phyloP scores from a whole-genome alignment of 1,140 invertebrate species.

The Drosophila kurseongensis region DNA sequence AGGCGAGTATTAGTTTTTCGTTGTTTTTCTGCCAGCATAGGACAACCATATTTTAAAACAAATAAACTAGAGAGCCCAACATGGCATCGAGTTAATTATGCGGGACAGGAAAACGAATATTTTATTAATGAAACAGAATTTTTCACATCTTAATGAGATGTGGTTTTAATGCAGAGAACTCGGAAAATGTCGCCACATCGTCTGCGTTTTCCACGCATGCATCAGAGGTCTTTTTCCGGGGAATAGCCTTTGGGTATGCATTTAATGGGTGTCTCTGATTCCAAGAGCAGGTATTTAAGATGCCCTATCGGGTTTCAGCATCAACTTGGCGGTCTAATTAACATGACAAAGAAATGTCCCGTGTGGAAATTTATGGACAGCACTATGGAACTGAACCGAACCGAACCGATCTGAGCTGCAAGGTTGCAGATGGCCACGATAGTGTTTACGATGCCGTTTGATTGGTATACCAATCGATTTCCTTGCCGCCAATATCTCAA shows the following conservation, averaged over 20 bases:
- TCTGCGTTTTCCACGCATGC: constrained; percentile 41
- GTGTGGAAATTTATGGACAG: constrained; percentile 74
- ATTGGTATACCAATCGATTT: constrained; percentile 75
- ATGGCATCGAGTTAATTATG: constrained; percentile 35
- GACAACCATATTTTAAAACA: constrained; percentile 3
- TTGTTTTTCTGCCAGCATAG: not conserved
- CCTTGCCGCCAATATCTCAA: constrained; percentile 58
- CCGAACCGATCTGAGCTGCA: constrained; percentile 25
- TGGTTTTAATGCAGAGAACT: not conserved
- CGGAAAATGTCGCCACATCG: constrained; percentile 64
- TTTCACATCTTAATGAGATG: constrained; percentile 51
- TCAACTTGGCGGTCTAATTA: constrained; percentile 79
- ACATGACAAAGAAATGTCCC: constrained; percentile 84
- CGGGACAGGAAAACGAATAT: constrained; percentile 30
- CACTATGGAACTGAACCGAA: constrained; percentile 40
- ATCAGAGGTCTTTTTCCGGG: constrained; percentile 30
- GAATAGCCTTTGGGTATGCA: constrained; percentile 54
- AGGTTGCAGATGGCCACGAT: constrained; percentile 74
- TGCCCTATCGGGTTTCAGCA: constrained; percentile 72
- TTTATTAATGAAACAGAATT: constrained; percentile 47
- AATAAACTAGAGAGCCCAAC: constrained; percentile 9
- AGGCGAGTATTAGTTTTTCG: not conserved
- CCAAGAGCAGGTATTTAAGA: constrained; percentile 71
- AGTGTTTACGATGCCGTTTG: constrained; percentile 81
- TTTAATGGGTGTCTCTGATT: constrained; percentile 57